Percentiles rank a stretch among this genome's conserved stretches.
Conservation (phyloP, 2,888 invertebrate species). For the Ectemnius lituratus region DNA sequence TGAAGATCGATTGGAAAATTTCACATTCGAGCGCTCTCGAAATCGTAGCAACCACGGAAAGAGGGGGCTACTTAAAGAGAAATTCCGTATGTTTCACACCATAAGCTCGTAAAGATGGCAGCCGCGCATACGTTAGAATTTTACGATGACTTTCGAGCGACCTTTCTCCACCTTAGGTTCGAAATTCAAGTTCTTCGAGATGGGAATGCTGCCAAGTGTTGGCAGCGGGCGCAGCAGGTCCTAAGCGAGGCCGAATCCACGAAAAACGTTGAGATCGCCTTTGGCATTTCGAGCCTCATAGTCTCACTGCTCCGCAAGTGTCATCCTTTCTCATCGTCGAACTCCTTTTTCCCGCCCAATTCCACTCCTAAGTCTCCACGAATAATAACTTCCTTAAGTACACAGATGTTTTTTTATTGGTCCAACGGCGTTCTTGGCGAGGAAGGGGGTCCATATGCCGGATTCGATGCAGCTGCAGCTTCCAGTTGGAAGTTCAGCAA, state of each 20-base stretch:
- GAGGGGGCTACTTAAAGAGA: neutral
- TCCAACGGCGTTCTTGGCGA: neutral
- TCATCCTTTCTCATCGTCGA: neutral
- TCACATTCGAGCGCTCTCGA: constrained; percentile 22
- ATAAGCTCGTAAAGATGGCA: neutral
- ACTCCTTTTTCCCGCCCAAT: constrained; percentile 12
- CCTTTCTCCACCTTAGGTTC: constrained; percentile 15
- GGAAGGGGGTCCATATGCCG: too few relatives aligned
- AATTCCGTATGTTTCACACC: neutral
- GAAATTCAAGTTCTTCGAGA: constrained; percentile 28
- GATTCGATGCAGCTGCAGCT: too few relatives aligned
- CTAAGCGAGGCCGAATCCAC: constrained; percentile 10
- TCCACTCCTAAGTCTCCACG: neutral
- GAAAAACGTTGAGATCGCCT: constrained; percentile 30
- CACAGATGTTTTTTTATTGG: neutral
- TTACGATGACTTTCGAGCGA: constrained; percentile 18
- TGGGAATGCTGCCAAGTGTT: constrained; percentile 44
- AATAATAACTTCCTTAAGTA: constrained; percentile 1
- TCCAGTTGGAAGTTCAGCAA: constrained; percentile 2
- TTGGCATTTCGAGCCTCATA: constrained; percentile 29
- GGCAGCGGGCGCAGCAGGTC: constrained; percentile 12
- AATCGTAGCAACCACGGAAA: neutral
- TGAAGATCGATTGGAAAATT: constrained; percentile 55
- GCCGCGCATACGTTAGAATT: constrained; percentile 22
- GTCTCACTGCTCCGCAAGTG: constrained; percentile 22